Conservation (phyloP, 2,888 invertebrate genomes). For the Nebria brevicollis region DNA sequence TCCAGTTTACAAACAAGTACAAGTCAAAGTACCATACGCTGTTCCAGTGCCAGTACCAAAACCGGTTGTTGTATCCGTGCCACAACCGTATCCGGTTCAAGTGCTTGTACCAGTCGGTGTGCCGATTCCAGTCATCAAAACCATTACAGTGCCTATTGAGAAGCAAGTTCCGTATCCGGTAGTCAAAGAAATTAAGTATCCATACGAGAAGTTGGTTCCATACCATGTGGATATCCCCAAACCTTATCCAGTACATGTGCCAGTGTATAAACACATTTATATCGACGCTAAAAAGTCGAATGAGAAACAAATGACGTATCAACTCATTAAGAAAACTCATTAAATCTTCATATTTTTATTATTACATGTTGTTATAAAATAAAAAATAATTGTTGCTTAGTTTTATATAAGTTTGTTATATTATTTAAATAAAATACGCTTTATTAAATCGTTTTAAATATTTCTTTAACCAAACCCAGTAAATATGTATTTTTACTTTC, state of each 20-base stretch:
- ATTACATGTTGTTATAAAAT: too few relatives aligned
- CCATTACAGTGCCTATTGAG: conserved; percentile 75
- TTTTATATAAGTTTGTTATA: too few relatives aligned
- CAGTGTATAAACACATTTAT: conserved; percentile 75
- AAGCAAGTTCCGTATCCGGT: conserved; percentile 79
- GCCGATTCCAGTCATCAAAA: conserved; percentile 75
- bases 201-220: conserved; percentile 75
- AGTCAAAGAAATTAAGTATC: conserved; percentile 72
- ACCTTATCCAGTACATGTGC: conserved; percentile 58
- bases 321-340: too few relatives aligned
- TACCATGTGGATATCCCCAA: conserved; percentile 75
- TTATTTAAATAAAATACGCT: too few relatives aligned
- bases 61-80: conserved; percentile 62
- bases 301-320: too few relatives aligned
- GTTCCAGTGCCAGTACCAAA: conserved; percentile 58
- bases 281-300: neutral
- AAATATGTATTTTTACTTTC: too few relatives aligned
- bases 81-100: conserved; percentile 71
- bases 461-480: too few relatives aligned
- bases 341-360: too few relatives aligned
- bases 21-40: conserved; percentile 62
- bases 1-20: conserved; percentile 66
- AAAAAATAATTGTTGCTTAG: too few relatives aligned
- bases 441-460: too few relatives aligned
- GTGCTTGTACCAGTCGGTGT: conserved; percentile 73